These are phyloP conservation scores for Aphyosemion australe DNA, from an alignment of 2,113 vertebrate species.

Conservation along the genomic window DNA sequence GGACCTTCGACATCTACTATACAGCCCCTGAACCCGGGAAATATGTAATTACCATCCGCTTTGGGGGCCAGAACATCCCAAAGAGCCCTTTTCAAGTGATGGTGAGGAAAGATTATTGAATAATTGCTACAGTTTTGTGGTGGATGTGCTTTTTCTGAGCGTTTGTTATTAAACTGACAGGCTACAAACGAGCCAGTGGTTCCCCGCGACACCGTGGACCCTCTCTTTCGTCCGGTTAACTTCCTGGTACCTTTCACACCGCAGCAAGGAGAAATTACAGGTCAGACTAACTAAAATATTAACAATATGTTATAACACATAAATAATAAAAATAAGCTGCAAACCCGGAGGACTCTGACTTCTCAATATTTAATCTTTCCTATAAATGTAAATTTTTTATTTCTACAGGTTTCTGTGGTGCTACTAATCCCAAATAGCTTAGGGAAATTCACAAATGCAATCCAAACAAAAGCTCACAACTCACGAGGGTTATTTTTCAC, in stretches of 20 bases:
- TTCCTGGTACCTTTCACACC: conserved; percentile 93
- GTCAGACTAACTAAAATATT: conserved; percentile 64
- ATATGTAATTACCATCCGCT: conserved; percentile 92
- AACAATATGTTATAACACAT: background rate
- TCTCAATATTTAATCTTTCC: too few species aligned
- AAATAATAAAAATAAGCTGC: background rate
- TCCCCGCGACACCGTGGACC: conserved; percentile 84
- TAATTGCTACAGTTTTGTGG: background rate
- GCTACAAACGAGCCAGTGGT: conserved; percentile 90
- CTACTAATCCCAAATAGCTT: too few species aligned
- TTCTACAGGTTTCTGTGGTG: too few species aligned
- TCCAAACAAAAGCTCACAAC: too few species aligned
- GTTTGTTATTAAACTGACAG: conserved; percentile 64
- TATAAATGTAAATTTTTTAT: too few species aligned
- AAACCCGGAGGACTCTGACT: too few species aligned
- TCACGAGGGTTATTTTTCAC: conserved; percentile 3
- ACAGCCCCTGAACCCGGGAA: conserved; percentile 91
- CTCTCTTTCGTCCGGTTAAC: conserved; percentile 90
- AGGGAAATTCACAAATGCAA: too few species aligned
- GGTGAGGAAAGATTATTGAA: conserved; percentile 74
- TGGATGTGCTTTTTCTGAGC: conserved; percentile 8
- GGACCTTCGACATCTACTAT: conserved; percentile 94
- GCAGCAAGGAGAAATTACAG: conserved; percentile 95
- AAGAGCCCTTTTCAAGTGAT: conserved; percentile 91
- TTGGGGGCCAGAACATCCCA: conserved; percentile 90